Evolutionary conservation across 1,140 invertebrate genomes (phyloP).

Genomic region (Arion vulgaris): DNA sequence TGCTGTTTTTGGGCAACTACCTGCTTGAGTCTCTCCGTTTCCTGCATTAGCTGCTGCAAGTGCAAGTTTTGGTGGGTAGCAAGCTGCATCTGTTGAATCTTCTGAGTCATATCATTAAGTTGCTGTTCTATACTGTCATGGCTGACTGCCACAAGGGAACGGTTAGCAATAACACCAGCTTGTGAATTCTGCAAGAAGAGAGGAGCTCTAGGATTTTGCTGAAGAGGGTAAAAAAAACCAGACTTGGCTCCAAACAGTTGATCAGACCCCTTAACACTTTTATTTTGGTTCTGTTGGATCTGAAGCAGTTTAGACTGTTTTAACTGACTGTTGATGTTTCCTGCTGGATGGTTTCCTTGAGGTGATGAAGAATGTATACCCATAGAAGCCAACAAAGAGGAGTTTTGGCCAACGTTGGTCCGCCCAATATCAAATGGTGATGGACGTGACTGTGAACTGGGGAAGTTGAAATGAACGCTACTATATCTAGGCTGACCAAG

Average conservation of each 20-base stretch:
- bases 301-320: too few relatives aligned
- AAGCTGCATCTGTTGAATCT: constrained; percentile 13
- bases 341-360: background rate
- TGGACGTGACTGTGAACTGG: background rate
- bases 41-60: constrained; percentile 5
- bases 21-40: background rate
- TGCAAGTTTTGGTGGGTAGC: background rate
- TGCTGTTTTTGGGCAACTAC: background rate
- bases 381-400: too few relatives aligned
- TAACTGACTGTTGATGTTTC: background rate
- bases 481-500: background rate
- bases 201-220: background rate
- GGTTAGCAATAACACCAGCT: background rate
- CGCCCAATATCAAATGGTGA: background rate
- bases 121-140: background rate
- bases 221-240: background rate
- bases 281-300: constrained; percentile 3
- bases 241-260: background rate
- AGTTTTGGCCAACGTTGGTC: background rate
- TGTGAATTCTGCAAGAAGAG: background rate
- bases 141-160: background rate
- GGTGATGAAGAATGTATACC: too few relatives aligned
- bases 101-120: background rate
- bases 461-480: background rate
- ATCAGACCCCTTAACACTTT: background rate